Evolutionary conservation across 2,797 vertebrate species (phyloP), one percentile per base, ranked within the genome.

Genomic region (Phataginus tetradactyla): DNA sequence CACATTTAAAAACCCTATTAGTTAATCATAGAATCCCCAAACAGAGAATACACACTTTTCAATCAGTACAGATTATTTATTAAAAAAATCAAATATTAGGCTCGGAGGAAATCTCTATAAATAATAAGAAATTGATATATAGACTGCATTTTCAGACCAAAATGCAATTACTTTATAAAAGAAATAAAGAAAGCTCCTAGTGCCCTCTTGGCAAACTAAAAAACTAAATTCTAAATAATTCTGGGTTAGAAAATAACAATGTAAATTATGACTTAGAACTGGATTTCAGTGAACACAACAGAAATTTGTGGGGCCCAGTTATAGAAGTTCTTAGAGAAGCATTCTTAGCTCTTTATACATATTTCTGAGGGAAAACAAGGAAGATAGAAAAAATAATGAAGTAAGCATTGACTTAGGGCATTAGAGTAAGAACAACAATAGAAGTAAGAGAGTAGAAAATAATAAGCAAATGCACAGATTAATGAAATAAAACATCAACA

Each of bases 401-500:
- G 51, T 77, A 34, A 80, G 14, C 25, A 57, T 2, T 63, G 61
- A 81, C 1, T 90, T 34, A 59, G 55, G 23, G n/a, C 81, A 71
- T 81, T 75, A 86, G 34, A 90, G 25, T 86, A 57, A 81, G 34
- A 86, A 55, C 39, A 85, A 29, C 6, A 88, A 90, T 86, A 34
- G 71, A 96, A 77, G 27, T 61, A 72, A 78, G 53, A 81, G 49
- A 86, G 21, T 74, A 77, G 23, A 72, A 92, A 95, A 69, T 23
- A 71, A 53, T 84, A 68, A 79, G 23, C 10, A 80, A 72, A 74
- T 25, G 27, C 10, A 90, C 1, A 51, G 68, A 84, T 77, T 79
- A 94, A 55, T 68, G 2, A 92, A 96, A 61, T 59, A 87, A 97
- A 69, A 55, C 71, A 45, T 77, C 12, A 83, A 85, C n/a, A 89